Conservation (phyloP, 2,113 vertebrate genomes). For the Microtus ochrogaster region DNA sequence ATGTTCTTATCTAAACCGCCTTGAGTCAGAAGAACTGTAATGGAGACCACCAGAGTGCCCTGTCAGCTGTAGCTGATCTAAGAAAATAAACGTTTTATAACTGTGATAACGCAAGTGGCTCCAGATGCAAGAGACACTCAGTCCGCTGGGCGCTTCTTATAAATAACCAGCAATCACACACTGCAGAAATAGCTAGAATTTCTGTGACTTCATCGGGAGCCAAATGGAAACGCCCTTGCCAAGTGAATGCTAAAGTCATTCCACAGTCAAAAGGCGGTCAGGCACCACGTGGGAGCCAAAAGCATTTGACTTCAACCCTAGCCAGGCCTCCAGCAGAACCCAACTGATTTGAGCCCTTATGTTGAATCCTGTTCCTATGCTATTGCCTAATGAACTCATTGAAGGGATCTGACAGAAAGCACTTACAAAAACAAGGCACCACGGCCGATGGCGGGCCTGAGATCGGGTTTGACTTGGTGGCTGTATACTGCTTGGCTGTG, state of each 20-base stretch:
- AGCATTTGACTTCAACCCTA: background rate
- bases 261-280: background rate
- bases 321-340: background rate
- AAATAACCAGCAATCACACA: slow-evolving; percentile 55
- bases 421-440: background rate
- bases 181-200: slow-evolving; percentile 71
- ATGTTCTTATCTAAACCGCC: slow-evolving; percentile 76
- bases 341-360: background rate
- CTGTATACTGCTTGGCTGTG: accelerated
- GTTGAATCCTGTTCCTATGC: background rate
- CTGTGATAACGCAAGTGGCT: slow-evolving; percentile 47
- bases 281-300: background rate
- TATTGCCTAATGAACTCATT: background rate
- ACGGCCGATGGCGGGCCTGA: background rate
- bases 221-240: slow-evolving; percentile 62
- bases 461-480: background rate
- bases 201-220: slow-evolving; percentile 56
- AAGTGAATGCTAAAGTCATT: slow-evolving; percentile 38
- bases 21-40: slow-evolving; percentile 70
- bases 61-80: slow-evolving; percentile 75
- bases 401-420: background rate
- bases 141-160: slow-evolving; percentile 45
- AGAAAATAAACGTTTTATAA: slow-evolving; percentile 77
- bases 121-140: slow-evolving; percentile 49
- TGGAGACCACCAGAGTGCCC: slow-evolving; percentile 68